Evolutionary conservation across 2,113 vertebrate species (phyloP), one percentile per base, ranked within the genome.

Genomic region (Chionis minor): DNA sequence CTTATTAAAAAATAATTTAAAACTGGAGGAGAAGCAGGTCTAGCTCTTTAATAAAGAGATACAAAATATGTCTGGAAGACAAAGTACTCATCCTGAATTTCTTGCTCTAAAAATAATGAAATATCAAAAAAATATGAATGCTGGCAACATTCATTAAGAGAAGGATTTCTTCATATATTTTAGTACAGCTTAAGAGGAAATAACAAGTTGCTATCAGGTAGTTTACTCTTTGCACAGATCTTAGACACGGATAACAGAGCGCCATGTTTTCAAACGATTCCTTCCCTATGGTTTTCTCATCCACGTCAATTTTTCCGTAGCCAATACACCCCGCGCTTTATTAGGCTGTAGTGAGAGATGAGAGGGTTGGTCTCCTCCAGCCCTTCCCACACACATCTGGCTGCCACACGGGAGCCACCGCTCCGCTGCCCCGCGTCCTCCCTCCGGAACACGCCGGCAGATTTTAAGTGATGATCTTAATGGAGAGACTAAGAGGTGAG

Each of bases 41-140:
- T 15, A 12, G 47, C 7, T 71, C 27, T 35, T 47, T 27, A 56
- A 35, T 3, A 24, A 55, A 16, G 23, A 69, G 58, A 69, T 12
- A 24, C 0, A 45, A 66, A 91, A 87, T 44, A n/a, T 0, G 9
- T 6, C 35, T 4, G 28, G 45, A 77, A 80, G 12, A 26, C 8
- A 77, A 92, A 86, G 38, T 4, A n/a, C 10, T 13, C 28, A 61
- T 28, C 27, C 12, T 35, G 32, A 66, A 73, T 51, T 45, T 62
- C 63, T 81, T 28, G 8, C 35, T 77, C 26, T 65, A 52, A 73
- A 73, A 77, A 26, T 1, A 62, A 47, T 26, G 18, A 66, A 58
- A 61, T 17, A 19, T 0, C 0, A 22, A 70, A 40, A 70, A 44
- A 58, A n/a, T 1, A 62, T 7, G 22, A 51, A 51, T 13, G 22